These are phyloP conservation scores for Dendrocopos noguchii DNA, from an alignment of 2,113 vertebrate species.

Conservation along the genomic window DNA sequence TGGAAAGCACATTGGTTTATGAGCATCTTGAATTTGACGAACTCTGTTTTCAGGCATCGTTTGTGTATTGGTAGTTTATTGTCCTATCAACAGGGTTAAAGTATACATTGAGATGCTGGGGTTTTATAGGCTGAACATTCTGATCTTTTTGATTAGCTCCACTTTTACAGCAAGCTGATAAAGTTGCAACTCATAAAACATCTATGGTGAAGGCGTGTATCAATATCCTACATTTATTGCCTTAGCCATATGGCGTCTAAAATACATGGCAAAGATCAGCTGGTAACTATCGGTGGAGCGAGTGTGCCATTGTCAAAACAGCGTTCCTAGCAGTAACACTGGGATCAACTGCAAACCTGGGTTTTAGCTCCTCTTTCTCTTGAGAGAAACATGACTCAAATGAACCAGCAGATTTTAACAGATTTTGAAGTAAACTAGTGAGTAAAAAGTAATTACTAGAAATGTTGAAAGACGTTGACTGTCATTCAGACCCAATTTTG, in stretches of 20 bases:
- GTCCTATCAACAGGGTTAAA: background rate
- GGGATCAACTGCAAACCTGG: background rate
- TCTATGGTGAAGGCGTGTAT: background rate
- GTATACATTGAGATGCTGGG: background rate
- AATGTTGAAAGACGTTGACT: conserved; percentile 55
- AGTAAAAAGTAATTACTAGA: conserved; percentile 59
- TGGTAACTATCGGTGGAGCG: background rate
- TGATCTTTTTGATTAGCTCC: background rate
- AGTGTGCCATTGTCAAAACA: background rate
- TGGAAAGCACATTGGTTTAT: background rate
- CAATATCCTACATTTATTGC: background rate
- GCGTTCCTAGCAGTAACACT: background rate
- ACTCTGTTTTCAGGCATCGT: background rate
- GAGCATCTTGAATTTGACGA: background rate
- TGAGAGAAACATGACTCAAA: conserved; percentile 21
- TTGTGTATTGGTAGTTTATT: background rate
- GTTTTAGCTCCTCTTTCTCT: conserved; percentile 5
- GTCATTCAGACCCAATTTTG: conserved; percentile 53
- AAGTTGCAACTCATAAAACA: background rate
- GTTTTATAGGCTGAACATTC: background rate
- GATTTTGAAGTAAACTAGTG: conserved; percentile 33
- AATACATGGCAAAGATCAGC: background rate
- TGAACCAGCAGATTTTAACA: conserved; percentile 41
- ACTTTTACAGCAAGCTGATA: background rate
- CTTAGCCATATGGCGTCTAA: background rate